phyloP scores from a whole-genome alignment of 64 coral and sea anemone species.

The Stylophora pistillata region DNA sequence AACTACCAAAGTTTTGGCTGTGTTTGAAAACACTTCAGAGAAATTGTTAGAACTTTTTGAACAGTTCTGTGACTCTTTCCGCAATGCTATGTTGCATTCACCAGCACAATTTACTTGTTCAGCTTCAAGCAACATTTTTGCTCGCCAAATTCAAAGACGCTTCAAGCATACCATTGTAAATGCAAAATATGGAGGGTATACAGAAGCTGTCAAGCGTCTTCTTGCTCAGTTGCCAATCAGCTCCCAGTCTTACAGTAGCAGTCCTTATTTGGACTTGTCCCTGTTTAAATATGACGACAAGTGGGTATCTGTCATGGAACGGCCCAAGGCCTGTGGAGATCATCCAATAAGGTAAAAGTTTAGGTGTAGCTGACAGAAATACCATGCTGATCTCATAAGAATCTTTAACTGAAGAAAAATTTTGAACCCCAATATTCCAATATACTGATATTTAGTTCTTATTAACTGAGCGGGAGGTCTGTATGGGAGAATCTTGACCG shows the following conservation, averaged over 20 bases:
- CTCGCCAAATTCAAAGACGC: conserved; percentile 93
- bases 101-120: conserved; percentile 97
- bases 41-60: conserved; percentile 96
- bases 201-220: conserved; percentile 96
- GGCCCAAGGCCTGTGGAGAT: conserved; percentile 99
- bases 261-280: conserved; percentile 96
- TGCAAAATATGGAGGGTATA: conserved; percentile 99
- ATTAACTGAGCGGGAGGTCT: too few relatives aligned
- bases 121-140: conserved; percentile 97
- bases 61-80: conserved; percentile 96
- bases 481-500: too few relatives aligned
- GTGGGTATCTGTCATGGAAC: conserved; percentile 99
- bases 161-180: conserved; percentile 99
- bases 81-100: conserved; percentile 97
- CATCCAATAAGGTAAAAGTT: conserved; percentile 90
- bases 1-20: conserved; percentile 88
- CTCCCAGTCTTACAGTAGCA: conserved; percentile 98
- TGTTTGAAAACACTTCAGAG: conserved; percentile 98
- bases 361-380: not conserved
- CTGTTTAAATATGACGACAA: conserved; percentile 99
- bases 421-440: too few relatives aligned
- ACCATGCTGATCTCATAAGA: too few relatives aligned
- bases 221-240: conserved; percentile 98
- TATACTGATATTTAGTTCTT: not conserved
- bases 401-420: not conserved